Base-by-base conservation (phyloP, 2,888 invertebrate species). In the Aleiodes leptofemur region DNA sequence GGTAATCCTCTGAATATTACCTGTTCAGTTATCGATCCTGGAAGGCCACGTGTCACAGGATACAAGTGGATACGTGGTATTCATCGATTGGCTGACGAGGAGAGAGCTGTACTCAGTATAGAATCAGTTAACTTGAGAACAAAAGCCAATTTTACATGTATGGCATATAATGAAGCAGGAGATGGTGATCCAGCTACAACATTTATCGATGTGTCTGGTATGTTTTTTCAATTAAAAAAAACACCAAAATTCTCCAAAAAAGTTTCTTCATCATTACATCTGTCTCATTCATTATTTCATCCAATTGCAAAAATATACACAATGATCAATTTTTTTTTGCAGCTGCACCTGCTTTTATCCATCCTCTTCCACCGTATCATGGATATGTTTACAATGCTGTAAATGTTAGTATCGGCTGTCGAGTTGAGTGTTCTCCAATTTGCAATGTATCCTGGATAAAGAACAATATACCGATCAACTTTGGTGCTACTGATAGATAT, bases 311-410 rank as follows among this genome's bases (percentile, higher is more conserved):
- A 55, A 82, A 79, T 23, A 72, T 74, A 91, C 91, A 72, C 91
- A 94, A 96, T 16, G 56, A 48, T 34, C 7, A 64, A 48, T 64
- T 76, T 96, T 96, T 11, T 93, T 23, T 23, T 2, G 43, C 91
- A 95, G 97, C 96, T 64, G 95, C 96, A 11, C 97, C 97, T 4
- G 93, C 95, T 78, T 97, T 97, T 90, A 96, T 97, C 82, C 94
- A 95, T 83, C 94, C 95, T 23, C 92, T 97, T 85, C 94, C 93
- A 55, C 95, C 95, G 1, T 96, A 96, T 90, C 94, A 94, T 76
- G 97, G 97, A 1, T 93, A 94, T 57, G 90, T 95, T 13, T 95
- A 94, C 89, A 95, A 95, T 73, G 94, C 95, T 11, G 90, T 91
- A 71, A 90, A 92, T 82, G 92, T 93, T 73, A 92, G 92, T 73